These are phyloP conservation scores for Plutomurus gul DNA, from an alignment of 1,140 invertebrate species.

Conservation along the genomic window DNA sequence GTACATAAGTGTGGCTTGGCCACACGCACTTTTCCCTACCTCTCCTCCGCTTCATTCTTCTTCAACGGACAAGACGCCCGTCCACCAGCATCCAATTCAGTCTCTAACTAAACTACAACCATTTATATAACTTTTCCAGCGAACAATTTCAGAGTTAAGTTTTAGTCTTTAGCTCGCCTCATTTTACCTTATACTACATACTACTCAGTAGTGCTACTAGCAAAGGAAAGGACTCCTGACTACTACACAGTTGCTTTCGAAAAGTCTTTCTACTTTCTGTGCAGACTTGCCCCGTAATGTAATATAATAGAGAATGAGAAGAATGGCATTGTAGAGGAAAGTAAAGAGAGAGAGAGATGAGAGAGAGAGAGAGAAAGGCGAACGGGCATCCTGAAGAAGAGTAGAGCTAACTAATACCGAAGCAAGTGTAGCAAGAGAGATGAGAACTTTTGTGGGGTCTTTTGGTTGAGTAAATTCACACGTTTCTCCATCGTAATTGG, in stretches of 20 bases:
- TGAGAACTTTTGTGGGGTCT: slow-evolving; percentile 41
- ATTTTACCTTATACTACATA: neutral
- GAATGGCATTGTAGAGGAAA: neutral
- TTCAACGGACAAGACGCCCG: neutral
- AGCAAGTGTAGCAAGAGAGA: slow-evolving; percentile 27
- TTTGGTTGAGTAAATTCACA: slow-evolving; percentile 44
- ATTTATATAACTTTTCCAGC: slow-evolving; percentile 41
- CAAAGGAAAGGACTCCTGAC: no score
- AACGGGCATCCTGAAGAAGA: neutral
- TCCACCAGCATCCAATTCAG: slow-evolving; percentile 11
- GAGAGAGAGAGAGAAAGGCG: neutral
- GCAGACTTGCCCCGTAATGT: neutral
- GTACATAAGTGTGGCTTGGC: neutral
- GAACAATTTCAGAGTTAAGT: slow-evolving; percentile 37
- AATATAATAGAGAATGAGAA: slow-evolving; percentile 1
- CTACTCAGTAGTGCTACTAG: no score
- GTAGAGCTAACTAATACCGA: slow-evolving; percentile 14
- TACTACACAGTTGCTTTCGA: neutral
- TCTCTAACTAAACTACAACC: slow-evolving; percentile 31
- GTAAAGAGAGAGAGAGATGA: neutral
- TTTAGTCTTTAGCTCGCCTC: slow-evolving; percentile 19
- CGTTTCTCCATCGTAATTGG: slow-evolving; percentile 41
- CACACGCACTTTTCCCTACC: slow-evolving; percentile 9
- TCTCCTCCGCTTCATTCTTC: slow-evolving; percentile 18
- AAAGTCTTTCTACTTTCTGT: neutral